phyloP scores from a whole-genome alignment of 2,888 invertebrate species.

The Morinoia aosen region DNA sequence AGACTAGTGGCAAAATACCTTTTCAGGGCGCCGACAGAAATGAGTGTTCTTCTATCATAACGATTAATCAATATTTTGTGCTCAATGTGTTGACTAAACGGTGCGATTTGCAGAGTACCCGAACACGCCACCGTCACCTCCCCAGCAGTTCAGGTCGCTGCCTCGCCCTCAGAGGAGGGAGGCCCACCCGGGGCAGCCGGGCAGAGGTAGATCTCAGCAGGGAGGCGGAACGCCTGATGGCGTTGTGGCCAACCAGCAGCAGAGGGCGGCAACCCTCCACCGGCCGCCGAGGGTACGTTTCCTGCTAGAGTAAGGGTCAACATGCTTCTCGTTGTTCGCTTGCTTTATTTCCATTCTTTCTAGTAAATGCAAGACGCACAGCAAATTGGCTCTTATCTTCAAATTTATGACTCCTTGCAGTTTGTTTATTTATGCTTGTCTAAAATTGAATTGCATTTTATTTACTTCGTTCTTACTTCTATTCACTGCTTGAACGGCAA shows the following conservation, averaged over 20 bases:
- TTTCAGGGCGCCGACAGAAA: background rate
- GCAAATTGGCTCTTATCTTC: background rate
- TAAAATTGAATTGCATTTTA: background rate
- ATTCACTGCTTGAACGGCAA: background rate
- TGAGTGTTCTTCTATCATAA: background rate
- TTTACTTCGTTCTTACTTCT: background rate
- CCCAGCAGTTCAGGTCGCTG: constrained; percentile 67
- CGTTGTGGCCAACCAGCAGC: constrained; percentile 33
- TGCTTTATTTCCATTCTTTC: background rate
- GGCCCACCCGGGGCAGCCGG: constrained; percentile 60
- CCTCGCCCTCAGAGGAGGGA: constrained; percentile 65
- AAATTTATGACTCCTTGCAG: background rate
- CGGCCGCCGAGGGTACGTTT: constrained; percentile 68
- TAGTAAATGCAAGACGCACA: constrained; percentile 26
- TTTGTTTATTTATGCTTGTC: background rate
- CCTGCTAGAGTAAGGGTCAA: constrained; percentile 67
- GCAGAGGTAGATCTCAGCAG: constrained; percentile 3
- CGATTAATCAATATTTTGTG: background rate
- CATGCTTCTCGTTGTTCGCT: constrained; percentile 66
- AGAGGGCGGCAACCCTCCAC: constrained; percentile 65
- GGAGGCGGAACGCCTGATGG: constrained; percentile 42
- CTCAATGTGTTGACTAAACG: background rate
- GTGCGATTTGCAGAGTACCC: constrained; percentile 58
- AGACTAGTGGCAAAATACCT: background rate
- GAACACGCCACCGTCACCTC: constrained; percentile 66